Percentiles rank a stretch among this genome's conserved stretches.
Evolutionary conservation across 2,113 vertebrate species (phyloP).

Genomic region (Prolemur simus): DNA sequence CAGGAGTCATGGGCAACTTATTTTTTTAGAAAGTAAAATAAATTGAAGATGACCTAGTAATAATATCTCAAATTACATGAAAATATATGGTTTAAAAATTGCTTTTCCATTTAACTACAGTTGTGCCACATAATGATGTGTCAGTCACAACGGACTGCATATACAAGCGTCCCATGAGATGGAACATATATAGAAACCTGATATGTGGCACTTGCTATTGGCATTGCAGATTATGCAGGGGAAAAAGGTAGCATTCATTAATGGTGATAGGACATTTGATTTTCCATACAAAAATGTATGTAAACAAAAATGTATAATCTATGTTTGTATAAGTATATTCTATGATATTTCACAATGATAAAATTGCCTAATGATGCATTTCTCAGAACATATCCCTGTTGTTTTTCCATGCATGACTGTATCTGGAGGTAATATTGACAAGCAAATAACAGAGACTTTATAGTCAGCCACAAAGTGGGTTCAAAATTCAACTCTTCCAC

Average conservation of each 20-base stretch:
- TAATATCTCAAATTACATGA: neutral
- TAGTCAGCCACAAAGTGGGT: neutral
- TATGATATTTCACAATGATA: neutral
- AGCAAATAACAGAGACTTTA: neutral
- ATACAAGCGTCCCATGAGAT: no score
- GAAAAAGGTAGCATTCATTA: neutral
- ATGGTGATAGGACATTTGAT: neutral
- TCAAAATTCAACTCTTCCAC: neutral
- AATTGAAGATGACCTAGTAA: neutral
- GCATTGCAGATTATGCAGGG: neutral
- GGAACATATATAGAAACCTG: neutral
- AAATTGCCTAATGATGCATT: neutral
- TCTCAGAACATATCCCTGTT: neutral
- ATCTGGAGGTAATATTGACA: neutral
- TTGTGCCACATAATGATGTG: neutral
- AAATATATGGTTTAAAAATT: neutral
- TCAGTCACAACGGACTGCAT: neutral
- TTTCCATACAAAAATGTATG: neutral
- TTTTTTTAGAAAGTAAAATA: slow-evolving; percentile 14
- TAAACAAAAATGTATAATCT: neutral
- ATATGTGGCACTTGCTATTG: neutral
- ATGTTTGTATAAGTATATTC: neutral
- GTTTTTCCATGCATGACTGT: neutral
- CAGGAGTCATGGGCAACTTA: neutral
- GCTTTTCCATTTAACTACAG: neutral